These are phyloP conservation scores for Araneus ventricosus DNA, from an alignment of 1,140 invertebrate species.

Conservation along the genomic window DNA sequence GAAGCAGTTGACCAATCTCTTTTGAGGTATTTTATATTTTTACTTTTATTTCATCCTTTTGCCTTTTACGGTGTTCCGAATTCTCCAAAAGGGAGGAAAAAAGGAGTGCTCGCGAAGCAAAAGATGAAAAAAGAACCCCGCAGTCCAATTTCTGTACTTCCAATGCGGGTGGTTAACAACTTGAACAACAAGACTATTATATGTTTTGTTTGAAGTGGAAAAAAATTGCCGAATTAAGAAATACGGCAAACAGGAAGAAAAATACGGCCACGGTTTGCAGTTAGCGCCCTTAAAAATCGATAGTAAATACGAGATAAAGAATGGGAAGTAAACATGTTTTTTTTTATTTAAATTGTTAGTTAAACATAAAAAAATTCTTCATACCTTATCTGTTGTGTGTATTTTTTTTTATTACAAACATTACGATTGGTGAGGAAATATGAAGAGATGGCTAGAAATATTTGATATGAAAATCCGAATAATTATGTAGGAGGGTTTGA, in stretches of 20 bases:
- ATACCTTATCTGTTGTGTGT: too few relatives aligned
- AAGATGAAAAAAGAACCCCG: background rate
- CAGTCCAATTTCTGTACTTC: background rate
- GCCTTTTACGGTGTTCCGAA: slow-evolving; percentile 11
- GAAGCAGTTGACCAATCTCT: slow-evolving; percentile 29
- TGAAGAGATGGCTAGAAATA: too few relatives aligned
- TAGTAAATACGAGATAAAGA: background rate
- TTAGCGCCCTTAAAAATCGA: background rate
- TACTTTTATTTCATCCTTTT: background rate
- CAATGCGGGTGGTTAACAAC: slow-evolving; percentile 18
- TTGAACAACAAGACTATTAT: slow-evolving; percentile 29
- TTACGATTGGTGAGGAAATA: too few relatives aligned
- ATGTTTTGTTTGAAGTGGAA: background rate
- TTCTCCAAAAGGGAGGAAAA: background rate
- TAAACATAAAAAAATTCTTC: too few relatives aligned
- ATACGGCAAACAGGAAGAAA: background rate
- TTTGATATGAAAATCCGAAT: too few relatives aligned
- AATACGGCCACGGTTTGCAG: background rate
- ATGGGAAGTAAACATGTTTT: background rate
- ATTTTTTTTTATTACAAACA: too few relatives aligned
- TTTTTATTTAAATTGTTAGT: background rate
- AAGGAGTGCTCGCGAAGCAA: background rate
- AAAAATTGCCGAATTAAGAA: background rate
- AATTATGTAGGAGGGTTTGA: too few relatives aligned
- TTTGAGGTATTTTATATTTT: slow-evolving; percentile 12